phyloP scores from a whole-genome alignment of 2,888 invertebrate species.

The Lepeophtheirus nordmannii region DNA sequence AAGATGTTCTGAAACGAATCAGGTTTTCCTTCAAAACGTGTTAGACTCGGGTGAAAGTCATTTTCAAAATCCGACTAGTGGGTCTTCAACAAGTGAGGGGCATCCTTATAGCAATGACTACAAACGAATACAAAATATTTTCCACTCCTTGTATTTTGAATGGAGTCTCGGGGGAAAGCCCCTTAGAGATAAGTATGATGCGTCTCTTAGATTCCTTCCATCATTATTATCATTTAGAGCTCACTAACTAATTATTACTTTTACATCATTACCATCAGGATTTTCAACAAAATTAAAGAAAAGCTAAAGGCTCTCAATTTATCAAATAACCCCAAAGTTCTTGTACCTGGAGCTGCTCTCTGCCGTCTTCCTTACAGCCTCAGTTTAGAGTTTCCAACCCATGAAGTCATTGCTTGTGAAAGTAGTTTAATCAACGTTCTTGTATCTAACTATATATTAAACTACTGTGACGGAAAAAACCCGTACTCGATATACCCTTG shows the following conservation, averaged over 20 bases:
- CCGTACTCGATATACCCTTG: constrained; percentile 10
- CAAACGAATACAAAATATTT: neutral
- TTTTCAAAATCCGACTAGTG: neutral
- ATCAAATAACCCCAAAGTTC: neutral
- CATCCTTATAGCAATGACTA: neutral
- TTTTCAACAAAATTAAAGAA: neutral
- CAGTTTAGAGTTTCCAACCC: neutral
- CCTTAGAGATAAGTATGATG: neutral
- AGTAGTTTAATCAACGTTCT: constrained; percentile 1
- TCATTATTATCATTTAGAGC: neutral
- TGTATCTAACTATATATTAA: constrained; percentile 12
- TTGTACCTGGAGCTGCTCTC: constrained; percentile 13
- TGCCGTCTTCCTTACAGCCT: constrained; percentile 10
- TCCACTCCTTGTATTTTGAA: neutral
- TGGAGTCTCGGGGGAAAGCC: neutral
- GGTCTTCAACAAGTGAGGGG: neutral
- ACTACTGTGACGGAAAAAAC: neutral
- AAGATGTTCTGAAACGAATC: neutral
- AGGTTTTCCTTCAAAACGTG: neutral
- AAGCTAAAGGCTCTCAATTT: neutral
- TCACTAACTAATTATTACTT: neutral
- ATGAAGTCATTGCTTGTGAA: neutral
- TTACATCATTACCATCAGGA: neutral
- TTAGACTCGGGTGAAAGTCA: neutral
- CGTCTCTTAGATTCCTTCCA: neutral